Evolutionary conservation across 2,113 vertebrate genomes (phyloP).

Genomic region (Sarotherodon lohbergeri): DNA sequence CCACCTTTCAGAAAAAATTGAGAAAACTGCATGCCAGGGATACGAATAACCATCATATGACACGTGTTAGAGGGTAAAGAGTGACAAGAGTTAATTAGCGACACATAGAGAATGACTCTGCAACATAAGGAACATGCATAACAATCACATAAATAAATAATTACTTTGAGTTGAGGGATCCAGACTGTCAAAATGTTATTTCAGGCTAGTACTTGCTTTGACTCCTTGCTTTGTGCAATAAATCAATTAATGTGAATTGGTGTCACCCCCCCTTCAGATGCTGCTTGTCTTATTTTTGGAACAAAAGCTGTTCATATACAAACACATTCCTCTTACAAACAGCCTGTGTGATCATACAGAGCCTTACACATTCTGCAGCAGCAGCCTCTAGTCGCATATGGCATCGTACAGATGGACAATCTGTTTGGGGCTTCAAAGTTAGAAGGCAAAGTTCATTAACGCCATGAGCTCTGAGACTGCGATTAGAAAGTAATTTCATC

Average conservation of each 20-base stretch:
- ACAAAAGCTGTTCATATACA: conserved; percentile 33
- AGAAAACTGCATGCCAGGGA: background rate
- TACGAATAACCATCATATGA: background rate
- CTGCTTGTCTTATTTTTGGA: conserved; percentile 10
- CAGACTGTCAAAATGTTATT: background rate
- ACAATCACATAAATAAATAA: background rate
- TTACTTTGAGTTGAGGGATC: background rate
- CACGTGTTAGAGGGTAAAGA: background rate
- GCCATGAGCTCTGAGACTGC: conserved; percentile 25
- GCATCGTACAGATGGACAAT: conserved; percentile 53
- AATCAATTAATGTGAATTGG: conserved; percentile 25
- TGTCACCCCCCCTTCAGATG: background rate
- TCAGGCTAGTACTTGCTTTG: background rate
- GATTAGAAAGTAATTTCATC: conserved; percentile 58
- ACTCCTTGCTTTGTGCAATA: conserved; percentile 1
- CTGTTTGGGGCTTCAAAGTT: conserved; percentile 60
- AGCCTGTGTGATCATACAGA: conserved; percentile 3
- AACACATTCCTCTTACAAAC: conserved; percentile 13
- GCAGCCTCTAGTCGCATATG: conserved; percentile 46
- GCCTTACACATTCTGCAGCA: conserved; percentile 16
- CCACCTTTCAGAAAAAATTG: background rate
- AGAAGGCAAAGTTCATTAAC: conserved; percentile 60
- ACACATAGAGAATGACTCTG: background rate
- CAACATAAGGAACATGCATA: background rate
- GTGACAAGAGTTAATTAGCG: background rate